A percentile compares a stretch with the other conserved stretches of the same genome.
Evolutionary conservation across 2,113 vertebrate species (phyloP).

Genomic region (Phyllostomus hastatus): DNA sequence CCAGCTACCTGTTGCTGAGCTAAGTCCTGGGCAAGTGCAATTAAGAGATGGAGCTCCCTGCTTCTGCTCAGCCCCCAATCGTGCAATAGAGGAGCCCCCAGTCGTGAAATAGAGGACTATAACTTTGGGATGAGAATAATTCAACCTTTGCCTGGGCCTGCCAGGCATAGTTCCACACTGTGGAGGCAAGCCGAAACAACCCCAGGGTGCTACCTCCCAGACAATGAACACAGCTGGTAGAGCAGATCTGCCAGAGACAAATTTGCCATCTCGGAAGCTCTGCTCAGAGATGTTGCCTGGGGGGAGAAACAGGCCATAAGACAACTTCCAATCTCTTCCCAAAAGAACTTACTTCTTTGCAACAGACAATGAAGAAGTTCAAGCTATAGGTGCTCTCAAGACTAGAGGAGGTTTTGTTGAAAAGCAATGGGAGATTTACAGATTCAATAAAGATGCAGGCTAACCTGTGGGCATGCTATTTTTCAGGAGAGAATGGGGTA

Average conservation of each 20-base stretch:
- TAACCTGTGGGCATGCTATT: not conserved
- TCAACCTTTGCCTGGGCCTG: too few relatives aligned
- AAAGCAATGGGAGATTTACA: not conserved
- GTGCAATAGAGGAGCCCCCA: too few relatives aligned
- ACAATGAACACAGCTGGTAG: not conserved
- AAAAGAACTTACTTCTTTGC: not conserved
- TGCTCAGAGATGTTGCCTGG: not conserved
- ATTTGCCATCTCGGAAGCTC: not conserved
- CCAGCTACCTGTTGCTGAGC: not conserved
- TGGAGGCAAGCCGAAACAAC: too few relatives aligned
- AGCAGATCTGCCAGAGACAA: not conserved
- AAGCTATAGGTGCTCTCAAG: not conserved
- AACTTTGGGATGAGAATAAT: not conserved
- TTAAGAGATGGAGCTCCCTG: not conserved
- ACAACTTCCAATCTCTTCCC: not conserved
- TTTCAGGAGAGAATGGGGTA: not conserved
- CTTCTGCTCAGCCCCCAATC: not conserved
- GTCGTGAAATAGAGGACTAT: not conserved
- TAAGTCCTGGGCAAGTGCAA: not conserved
- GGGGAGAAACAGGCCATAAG: not conserved
- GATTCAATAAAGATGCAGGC: not conserved
- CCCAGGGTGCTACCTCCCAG: too few relatives aligned
- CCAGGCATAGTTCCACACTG: not conserved
- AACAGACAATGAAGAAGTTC: not conserved
- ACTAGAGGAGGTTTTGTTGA: not conserved